These are phyloP conservation scores for Bombus balteatus DNA, from an alignment of 1,140 invertebrate genomes.

Conservation along the genomic window DNA sequence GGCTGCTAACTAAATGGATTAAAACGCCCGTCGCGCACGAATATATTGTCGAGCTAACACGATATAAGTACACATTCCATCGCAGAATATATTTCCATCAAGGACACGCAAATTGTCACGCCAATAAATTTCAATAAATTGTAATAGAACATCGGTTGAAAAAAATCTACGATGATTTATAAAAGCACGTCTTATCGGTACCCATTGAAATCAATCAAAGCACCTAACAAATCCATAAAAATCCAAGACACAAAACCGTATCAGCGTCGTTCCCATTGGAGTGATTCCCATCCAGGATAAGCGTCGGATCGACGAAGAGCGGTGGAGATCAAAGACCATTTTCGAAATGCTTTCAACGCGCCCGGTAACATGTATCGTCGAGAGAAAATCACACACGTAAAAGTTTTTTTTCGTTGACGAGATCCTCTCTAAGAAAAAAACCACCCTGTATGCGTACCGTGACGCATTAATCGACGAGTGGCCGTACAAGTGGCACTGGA, in stretches of 20 bases:
- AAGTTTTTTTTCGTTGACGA: background rate
- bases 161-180: background rate
- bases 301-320: background rate
- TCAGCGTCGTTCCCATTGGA: background rate
- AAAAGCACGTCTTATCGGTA: background rate
- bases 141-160: background rate
- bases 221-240: background rate
- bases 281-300: background rate
- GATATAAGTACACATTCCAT: background rate
- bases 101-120: background rate
- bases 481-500: slow-evolving; percentile 71
- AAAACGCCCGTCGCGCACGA: slow-evolving; percentile 51
- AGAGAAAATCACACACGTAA: background rate
- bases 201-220: background rate
- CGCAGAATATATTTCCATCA: too few relatives aligned
- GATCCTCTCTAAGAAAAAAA: background rate
- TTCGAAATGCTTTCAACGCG: background rate
- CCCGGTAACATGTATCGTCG: slow-evolving; percentile 8
- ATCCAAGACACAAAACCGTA: background rate
- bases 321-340: slow-evolving; percentile 10
- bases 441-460: background rate
- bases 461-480: slow-evolving; percentile 4
- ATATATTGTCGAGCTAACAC: background rate
- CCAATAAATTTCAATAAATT: background rate
- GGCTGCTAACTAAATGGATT: slow-evolving; percentile 55